Evolutionary conservation across 2,797 vertebrate species (phyloP), one percentile per base, ranked within the genome.

Genomic region (Huso huso): DNA sequence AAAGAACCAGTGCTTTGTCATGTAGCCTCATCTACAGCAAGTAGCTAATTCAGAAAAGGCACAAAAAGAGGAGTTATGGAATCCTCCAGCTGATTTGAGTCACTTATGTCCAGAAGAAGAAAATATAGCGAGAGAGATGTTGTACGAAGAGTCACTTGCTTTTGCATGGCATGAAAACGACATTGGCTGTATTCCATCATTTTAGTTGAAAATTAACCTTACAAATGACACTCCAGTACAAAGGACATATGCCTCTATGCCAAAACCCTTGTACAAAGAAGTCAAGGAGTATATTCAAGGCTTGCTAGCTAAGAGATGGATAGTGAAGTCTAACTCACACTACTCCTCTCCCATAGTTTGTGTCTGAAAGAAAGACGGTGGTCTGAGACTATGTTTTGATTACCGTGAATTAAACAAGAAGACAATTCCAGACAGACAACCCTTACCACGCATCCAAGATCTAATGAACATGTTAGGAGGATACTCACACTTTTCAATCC

Each of bases 201-300:
- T 37, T 0, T 2, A 37, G 23, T 37, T 37, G 23, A 3, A 37
- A 37, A 23, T 23, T 23, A 23, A 23, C 23, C 23, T 23, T 3
- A 23, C 23, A 1, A 3, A 37, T 4, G 4, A 37, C 4, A 37
- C 4, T 37, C 23, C 69, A 6, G 70, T 37, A 37, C 23, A 37
- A 37, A 65, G 55, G 15, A 18, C 15, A 18, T 18, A 18, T 18
- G 1, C 15, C 55, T 8, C 64, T 23, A 53, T 65, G 61, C 0
- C 70, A 10, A 70, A 68, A 8, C 66, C 69, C 7, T 61, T 70
- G 10, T 72, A 66, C 61, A 64, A 52, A 2, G 74, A 75, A 50
- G 65, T 72, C 0, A 72, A 71, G 51, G 66, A 73, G 4, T 62
- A 76, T 12, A 62, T 74, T 0, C 67, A 71, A 15, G 23, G 67